These are phyloP conservation scores for Hycleus phaleratus DNA, from an alignment of 1,140 invertebrate genomes.

Conservation along the genomic window DNA sequence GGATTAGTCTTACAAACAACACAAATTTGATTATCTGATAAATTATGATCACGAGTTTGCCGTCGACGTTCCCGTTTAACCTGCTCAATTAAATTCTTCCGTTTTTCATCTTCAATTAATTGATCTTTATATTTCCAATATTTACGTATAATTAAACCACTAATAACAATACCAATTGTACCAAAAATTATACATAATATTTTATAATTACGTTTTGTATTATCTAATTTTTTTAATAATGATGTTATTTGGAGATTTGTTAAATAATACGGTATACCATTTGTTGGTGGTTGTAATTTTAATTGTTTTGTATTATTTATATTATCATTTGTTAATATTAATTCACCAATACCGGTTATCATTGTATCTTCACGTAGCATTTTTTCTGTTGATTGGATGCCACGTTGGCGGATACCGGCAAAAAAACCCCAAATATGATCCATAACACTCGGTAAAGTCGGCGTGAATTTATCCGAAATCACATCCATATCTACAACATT, in stretches of 20 bases:
- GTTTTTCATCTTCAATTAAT: constrained; percentile 48
- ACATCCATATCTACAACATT: constrained; percentile 57
- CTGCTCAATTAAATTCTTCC: constrained; percentile 52
- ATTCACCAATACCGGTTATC: constrained; percentile 68
- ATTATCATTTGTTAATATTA: constrained; percentile 47
- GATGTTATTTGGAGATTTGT: constrained; percentile 48
- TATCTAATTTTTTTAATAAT: constrained; percentile 53
- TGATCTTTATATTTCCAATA: constrained; percentile 49
- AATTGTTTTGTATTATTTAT: constrained; percentile 32
- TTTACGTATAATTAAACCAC: constrained; percentile 55
- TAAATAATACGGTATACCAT: constrained; percentile 62
- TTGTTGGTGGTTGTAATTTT: constrained; percentile 57
- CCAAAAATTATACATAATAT: constrained; percentile 58
- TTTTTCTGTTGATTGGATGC: constrained; percentile 71
- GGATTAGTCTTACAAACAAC: constrained; percentile 70
- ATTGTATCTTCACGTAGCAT: constrained; percentile 66
- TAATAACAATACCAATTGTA: constrained; percentile 55
- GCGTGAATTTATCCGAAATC: constrained; percentile 67
- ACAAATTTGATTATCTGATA: constrained; percentile 61
- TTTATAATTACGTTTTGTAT: constrained; percentile 57
- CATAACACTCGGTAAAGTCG: constrained; percentile 57
- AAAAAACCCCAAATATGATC: constrained; percentile 77
- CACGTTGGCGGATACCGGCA: constrained; percentile 62
- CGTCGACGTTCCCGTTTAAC: constrained; percentile 56
- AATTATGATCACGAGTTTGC: constrained; percentile 51